A percentile compares a stretch with the other conserved stretches of the same genome.
Evolutionary conservation across 2,888 invertebrate species (phyloP).

Genomic region (Eupithecia pulchellata): DNA sequence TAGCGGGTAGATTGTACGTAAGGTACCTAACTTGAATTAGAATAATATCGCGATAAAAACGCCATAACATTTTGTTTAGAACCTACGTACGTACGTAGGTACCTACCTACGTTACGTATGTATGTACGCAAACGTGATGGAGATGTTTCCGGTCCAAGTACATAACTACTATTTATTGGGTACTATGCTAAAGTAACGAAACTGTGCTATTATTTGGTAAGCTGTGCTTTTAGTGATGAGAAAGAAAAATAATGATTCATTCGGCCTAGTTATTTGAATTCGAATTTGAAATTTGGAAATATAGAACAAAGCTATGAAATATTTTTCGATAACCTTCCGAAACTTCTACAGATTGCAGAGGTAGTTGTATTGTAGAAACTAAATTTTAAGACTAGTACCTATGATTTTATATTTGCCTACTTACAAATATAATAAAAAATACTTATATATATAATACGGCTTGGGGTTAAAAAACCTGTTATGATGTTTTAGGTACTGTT

Average conservation of each 20-base stretch:
- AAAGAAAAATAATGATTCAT: background rate
- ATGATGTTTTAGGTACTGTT: too few species aligned
- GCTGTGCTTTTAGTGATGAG: background rate
- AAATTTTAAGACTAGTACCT: too few species aligned
- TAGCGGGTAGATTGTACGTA: too few species aligned
- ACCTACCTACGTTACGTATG: background rate
- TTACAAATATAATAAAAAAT: too few species aligned
- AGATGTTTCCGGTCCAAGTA: slow-evolving; percentile 28
- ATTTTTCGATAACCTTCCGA: too few species aligned
- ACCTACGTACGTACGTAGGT: background rate
- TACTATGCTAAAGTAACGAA: too few species aligned
- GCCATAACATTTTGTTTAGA: slow-evolving; percentile 22
- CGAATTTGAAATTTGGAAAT: background rate
- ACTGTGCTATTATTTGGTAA: background rate
- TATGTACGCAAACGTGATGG: slow-evolving; percentile 23
- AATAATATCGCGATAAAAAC: slow-evolving; percentile 30
- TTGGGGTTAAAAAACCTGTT: too few species aligned
- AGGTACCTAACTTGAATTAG: slow-evolving; percentile 10
- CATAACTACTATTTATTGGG: background rate
- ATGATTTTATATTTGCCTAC: too few species aligned
- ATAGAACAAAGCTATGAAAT: too few species aligned
- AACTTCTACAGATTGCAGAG: too few species aligned
- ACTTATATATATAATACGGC: too few species aligned
- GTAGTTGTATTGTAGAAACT: too few species aligned
- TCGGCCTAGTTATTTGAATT: background rate